Base-by-base conservation (phyloP, 2,113 vertebrate genomes). In the Australoheros scitulus region DNA sequence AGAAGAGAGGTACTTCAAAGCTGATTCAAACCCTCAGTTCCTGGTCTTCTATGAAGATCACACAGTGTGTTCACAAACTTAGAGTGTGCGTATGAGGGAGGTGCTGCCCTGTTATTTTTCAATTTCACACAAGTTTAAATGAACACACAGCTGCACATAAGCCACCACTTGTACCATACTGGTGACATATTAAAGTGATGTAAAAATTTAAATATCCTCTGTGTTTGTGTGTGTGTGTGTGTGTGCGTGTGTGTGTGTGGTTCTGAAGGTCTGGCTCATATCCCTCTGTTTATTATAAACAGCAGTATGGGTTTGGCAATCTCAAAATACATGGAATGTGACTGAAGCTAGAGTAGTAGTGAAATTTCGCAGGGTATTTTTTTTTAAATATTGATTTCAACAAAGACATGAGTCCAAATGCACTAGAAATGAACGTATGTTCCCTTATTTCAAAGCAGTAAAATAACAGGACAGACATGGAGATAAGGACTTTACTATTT, bases 171-270 rank as follows among this genome's bases (percentile, higher is more conserved):
- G 38, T 47, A 6, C 4, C 61, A 38, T 36, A 63, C 60, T 58
- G 61, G 55, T 78, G 76, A 72, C 60, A 29, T 85, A 84, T 89
- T 75, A 87, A 75, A 81, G 75, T 56, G 22, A n/a, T 64, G 68
- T 26, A 26, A 38, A 34, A 75, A 10, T 26, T 29, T 72, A 29
- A 64, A 80, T 61, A 75, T 75, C 76, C 22, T 41, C 2, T 41
- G 38, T 41, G 26, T 26, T 2, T 41, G 38, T 41, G 38, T 41
- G 38, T 41, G 38, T 41, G 11, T 11, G 10, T 41, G 10, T 11
- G 38, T 41, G 11, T 41, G 6, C 11, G 10, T 41, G 38, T 41
- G 38, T 41, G 13, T 38, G 75, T 84, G 80, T 63, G 81, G 80
- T 78, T 52, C 26, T 79, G 64, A 81, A 68, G 78, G 80, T 61